phyloP scores from a whole-genome alignment of 2,113 vertebrate species.

The Chroicocephalus ridibundus region DNA sequence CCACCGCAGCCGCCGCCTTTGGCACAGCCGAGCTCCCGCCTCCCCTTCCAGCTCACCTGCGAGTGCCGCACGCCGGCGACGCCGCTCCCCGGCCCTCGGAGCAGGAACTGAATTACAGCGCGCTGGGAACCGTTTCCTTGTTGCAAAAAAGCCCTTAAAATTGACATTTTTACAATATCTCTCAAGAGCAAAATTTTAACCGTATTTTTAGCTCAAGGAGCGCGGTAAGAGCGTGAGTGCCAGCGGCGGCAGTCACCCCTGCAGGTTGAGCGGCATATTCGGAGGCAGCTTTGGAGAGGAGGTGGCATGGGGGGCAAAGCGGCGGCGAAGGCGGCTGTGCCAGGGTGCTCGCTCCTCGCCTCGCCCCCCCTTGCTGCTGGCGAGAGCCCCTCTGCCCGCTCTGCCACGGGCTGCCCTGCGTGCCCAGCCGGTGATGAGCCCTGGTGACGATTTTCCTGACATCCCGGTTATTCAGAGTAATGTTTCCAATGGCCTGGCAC shows the following conservation, averaged over 20 bases:
- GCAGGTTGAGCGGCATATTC: neutral
- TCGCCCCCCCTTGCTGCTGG: neutral
- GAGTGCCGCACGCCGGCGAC: neutral
- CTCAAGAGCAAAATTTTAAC: neutral
- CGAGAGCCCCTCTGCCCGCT: neutral
- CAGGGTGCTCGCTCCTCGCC: neutral
- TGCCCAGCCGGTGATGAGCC: neutral
- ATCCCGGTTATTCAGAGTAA: neutral
- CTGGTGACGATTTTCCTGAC: neutral
- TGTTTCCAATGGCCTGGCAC: neutral
- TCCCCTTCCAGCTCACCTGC: conserved; percentile 21
- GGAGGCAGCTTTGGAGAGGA: neutral
- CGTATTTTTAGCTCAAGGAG: neutral
- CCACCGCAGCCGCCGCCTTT: neutral
- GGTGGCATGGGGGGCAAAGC: neutral
- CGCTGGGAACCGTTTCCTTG: neutral
- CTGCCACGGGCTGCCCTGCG: neutral
- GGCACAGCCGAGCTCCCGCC: neutral
- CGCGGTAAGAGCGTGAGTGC: fast-evolving
- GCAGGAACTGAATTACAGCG: neutral
- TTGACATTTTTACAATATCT: neutral
- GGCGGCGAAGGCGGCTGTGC: fast-evolving
- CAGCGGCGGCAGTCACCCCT: neutral
- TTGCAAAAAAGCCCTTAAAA: neutral
- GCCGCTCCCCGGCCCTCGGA: fast-evolving